phyloP scores from a whole-genome alignment of 2,797 vertebrate genomes.

The Staurois parvus region DNA sequence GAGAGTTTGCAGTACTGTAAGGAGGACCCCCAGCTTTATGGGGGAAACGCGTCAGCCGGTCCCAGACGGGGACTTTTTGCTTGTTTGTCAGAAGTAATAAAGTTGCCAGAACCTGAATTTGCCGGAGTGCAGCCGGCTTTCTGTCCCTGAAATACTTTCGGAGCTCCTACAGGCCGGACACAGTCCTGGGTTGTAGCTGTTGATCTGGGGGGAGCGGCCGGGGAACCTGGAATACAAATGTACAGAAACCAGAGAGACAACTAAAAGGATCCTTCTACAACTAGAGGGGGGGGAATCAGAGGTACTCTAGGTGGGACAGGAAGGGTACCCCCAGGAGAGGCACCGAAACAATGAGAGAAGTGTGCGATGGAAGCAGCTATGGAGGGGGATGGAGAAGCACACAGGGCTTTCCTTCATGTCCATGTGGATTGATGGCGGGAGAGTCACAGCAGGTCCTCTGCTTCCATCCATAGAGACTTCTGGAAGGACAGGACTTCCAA shows the following conservation, averaged over 20 bases:
- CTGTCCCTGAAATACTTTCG: background rate
- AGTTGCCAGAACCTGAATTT: no score
- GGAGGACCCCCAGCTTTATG: no score
- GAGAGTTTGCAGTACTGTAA: no score
- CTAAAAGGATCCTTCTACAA: no score
- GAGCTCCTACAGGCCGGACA: background rate
- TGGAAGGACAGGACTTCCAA: background rate
- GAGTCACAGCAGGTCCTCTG: background rate
- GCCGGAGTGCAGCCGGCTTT: no score
- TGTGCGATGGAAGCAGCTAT: background rate
- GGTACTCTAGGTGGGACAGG: background rate
- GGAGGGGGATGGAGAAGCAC: background rate
- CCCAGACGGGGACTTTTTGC: no score
- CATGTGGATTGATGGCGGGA: background rate
- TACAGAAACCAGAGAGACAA: background rate
- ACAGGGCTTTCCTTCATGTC: background rate
- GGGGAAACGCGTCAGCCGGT: no score
- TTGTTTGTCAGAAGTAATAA: no score
- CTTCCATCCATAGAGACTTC: background rate
- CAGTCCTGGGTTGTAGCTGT: no score
- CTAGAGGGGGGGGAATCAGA: no score
- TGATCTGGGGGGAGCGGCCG: no score
- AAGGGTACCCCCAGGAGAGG: background rate
- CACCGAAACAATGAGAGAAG: background rate
- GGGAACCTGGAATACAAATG: no score